Base-by-base conservation (phyloP, 2,113 vertebrate species). In the Proterorhinus semilunaris region DNA sequence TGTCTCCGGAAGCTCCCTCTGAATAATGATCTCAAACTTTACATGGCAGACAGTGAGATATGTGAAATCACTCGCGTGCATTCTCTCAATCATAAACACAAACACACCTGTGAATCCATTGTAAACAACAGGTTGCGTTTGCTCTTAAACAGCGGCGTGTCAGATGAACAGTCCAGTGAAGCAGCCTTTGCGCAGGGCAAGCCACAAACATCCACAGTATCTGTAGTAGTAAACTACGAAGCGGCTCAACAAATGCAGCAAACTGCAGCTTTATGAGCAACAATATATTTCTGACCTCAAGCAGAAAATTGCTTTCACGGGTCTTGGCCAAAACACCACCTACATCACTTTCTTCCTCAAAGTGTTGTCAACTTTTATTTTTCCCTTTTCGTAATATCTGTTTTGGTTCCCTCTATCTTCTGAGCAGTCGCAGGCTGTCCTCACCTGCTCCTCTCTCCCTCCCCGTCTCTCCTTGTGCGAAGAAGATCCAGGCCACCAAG, bases 401-500 rank as follows among this genome's bases (percentile, higher is more conserved):
- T 36, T 59, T 58, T 46, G 59, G 57, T 57, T 55, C 62, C 69
- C 36, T 46, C 42, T n/a, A 27, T 48, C 46, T 65, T 66, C 46
- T 63, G 44, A 5, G 8, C 57, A 51, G 53, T 48, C 27, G 6
- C 63, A 10, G 78, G 52, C 57, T 58, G 8, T 62, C 44, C 42
- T 61, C 46, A 65, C 54, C 67, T 61, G 51, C 47, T 63, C 55
- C 63, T 63, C 50, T 52, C 64, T 17, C 54, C 61, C 58, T 36
- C 62, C 69, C 76, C 67, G 71, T 71, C 55, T 50, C 57, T 71
- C 61, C 59, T 80, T 68, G 75, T 76, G 75, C 74, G 73, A 74
- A 90, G 86, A 88, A 83, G 87, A 90, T 90, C 87, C 88, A 89
- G 90, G 90, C 86, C 90, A 91, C 74, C 76, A 68, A 84, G 87